Percentiles rank a stretch among this genome's conserved stretches.
phyloP scores from a whole-genome alignment of 2,888 invertebrate species.

The Saturnia pavonia region DNA sequence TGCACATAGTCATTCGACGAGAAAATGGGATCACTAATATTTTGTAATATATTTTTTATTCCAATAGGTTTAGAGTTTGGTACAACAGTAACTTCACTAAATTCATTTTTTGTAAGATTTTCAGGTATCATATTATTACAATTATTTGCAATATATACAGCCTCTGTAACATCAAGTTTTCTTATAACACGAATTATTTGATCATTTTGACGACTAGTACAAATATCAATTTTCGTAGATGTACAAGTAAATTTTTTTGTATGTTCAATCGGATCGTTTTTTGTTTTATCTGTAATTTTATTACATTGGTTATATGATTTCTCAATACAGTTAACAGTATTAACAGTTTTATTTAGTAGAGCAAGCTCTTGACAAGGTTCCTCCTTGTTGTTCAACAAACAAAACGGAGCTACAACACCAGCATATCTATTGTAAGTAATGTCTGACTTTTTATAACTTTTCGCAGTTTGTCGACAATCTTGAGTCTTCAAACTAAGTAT shows the following conservation, averaged over 20 bases:
- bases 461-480: neutral
- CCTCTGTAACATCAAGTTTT: constrained; percentile 60
- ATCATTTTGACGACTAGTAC: constrained; percentile 41
- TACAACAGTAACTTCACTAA: neutral
- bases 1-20: neutral
- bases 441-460: neutral
- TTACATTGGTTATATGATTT: neutral
- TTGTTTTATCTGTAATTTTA: neutral
- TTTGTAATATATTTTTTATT: neutral
- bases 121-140: neutral
- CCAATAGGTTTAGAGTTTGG: neutral
- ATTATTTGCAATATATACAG: constrained; percentile 31
- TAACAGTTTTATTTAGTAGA: neutral
- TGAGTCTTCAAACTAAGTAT: neutral
- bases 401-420: neutral
- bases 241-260: constrained; percentile 50
- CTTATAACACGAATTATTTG: constrained; percentile 51
- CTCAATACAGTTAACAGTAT: neutral
- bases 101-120: neutral
- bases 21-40: neutral
- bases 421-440: neutral
- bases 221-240: constrained; percentile 50
- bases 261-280: constrained; percentile 23
- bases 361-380: neutral
- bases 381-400: neutral